Evolutionary conservation across 2,113 vertebrate species (phyloP), one percentile per base, ranked within the genome.

Genomic region (Sander vitreus): DNA sequence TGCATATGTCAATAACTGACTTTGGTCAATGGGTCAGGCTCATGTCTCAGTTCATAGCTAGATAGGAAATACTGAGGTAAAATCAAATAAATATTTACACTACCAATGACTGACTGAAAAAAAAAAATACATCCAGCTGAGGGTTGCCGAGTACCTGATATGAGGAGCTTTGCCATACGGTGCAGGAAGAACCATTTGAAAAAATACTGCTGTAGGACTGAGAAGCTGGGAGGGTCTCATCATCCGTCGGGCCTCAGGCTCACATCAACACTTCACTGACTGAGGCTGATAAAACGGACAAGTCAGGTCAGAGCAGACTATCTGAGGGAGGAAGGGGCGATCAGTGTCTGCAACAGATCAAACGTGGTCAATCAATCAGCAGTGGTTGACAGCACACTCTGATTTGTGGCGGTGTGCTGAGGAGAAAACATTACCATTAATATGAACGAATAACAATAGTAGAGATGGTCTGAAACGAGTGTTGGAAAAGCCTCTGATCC

Each of bases 261-360:
- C 87, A 87, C 85, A 65, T 91, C 90, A 88, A 83, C 92, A 90
- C 92, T 86, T 78, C 58, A 18, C 71, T 1, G 81, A 55, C 53
- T 21, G 80, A 64, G 23, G 66, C 89, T 80, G 90, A 90, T 89
- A 88, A 87, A 83, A 77, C 21, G 58, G 70, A 66, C 65, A 5
- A 39, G 69, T 70, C 59, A 3, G 81, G 85, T 72, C 80, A 71
- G 71, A 50, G 73, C 7, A 14, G 54, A 72, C 68, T 58, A 76
- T 88, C 82, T 45, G 57, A 53, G 73, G 72, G 68, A 73, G 75
- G 54, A 25, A 0, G 53, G 54, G 81, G 84, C 68, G 1, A 5
- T n/a, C 64, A 0, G 76, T 1, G 83, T 88, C 91, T 91, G 91
- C 85, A 77, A 57, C 82, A 21, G 16, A 85, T 91, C 89, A 89